phyloP scores from a whole-genome alignment of 2,888 invertebrate genomes.

The Melanostoma scalare region DNA sequence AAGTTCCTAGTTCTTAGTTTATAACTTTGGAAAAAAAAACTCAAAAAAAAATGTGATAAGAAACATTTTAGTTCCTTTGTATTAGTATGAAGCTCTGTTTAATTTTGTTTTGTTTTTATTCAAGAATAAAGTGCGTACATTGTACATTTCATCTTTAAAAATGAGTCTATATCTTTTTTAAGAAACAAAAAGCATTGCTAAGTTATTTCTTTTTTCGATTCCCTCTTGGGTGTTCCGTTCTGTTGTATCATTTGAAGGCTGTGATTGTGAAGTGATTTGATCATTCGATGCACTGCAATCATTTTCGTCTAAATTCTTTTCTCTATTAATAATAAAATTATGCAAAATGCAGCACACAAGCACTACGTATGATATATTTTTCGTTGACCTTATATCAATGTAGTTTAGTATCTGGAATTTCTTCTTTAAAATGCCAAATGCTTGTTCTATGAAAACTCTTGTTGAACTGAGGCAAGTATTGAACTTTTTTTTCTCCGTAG shows the following conservation, averaged over 20 bases:
- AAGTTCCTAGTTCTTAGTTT: too few species aligned
- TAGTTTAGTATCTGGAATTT: conserved; percentile 5
- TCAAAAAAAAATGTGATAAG: too few species aligned
- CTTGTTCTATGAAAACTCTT: neutral
- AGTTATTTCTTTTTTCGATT: neutral
- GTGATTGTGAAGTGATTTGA: neutral
- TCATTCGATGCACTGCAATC: conserved; percentile 7
- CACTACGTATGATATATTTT: neutral
- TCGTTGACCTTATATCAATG: too few species aligned
- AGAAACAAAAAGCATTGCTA: conserved; percentile 5
- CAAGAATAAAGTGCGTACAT: too few species aligned
- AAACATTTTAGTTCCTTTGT: too few species aligned
- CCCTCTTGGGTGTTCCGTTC: neutral
- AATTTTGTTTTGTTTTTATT: too few species aligned
- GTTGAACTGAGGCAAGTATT: conserved; percentile 18
- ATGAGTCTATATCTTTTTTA: neutral
- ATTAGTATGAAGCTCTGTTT: too few species aligned
- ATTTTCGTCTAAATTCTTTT: neutral
- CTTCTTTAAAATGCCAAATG: conserved; percentile 7
- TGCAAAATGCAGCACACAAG: conserved; percentile 3
- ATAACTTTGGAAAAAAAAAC: too few species aligned
- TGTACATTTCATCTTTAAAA: too few species aligned
- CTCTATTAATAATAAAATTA: neutral
- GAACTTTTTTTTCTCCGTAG: conserved; percentile 1
- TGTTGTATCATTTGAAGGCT: neutral